Conservation (phyloP, 2,888 invertebrate species). For the Arenicola marina region DNA sequence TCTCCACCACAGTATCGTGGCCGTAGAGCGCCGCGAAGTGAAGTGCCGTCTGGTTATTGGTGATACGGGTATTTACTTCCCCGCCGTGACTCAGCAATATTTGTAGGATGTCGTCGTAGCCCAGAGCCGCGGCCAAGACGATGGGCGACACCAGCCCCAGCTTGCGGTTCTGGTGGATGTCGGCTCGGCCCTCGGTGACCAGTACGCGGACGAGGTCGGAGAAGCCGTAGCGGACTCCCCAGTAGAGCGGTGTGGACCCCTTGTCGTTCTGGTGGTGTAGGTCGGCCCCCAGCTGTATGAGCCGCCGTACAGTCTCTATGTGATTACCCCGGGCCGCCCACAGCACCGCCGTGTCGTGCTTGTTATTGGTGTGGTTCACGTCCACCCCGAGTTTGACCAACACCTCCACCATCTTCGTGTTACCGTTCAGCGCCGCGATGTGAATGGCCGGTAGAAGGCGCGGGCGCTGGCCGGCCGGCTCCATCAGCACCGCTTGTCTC, state of each 20-base stretch:
- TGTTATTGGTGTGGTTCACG: conserved; percentile 33
- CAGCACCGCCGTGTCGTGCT: conserved; percentile 55
- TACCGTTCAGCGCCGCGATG: conserved; percentile 35
- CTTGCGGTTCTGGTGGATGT: conserved; percentile 45
- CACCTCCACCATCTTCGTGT: conserved; percentile 28
- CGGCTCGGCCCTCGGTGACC: conserved; percentile 42
- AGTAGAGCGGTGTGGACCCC: conserved; percentile 56
- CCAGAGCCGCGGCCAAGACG: conserved; percentile 53
- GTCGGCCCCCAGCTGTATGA: conserved; percentile 37
- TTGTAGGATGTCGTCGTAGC: conserved; percentile 42
- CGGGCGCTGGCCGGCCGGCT: conserved; percentile 52
- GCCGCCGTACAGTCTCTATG: conserved; percentile 24
- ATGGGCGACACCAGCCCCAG: conserved; percentile 55
- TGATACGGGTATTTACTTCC: conserved; percentile 45
- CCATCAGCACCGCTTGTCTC: conserved; percentile 27
- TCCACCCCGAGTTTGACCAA: conserved; percentile 21
- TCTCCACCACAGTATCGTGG: conserved; percentile 45
- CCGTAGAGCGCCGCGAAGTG: conserved; percentile 60
- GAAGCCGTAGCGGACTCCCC: conserved; percentile 56
- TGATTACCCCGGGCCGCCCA: conserved; percentile 57
- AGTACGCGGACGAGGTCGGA: conserved; percentile 43
- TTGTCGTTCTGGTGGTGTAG: conserved; percentile 52
- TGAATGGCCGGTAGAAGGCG: conserved; percentile 34
- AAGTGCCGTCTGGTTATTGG: conserved; percentile 53
- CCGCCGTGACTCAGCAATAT: conserved; percentile 43